phyloP scores from a whole-genome alignment of 2,113 vertebrate genomes.

The Notechis scutatus region DNA sequence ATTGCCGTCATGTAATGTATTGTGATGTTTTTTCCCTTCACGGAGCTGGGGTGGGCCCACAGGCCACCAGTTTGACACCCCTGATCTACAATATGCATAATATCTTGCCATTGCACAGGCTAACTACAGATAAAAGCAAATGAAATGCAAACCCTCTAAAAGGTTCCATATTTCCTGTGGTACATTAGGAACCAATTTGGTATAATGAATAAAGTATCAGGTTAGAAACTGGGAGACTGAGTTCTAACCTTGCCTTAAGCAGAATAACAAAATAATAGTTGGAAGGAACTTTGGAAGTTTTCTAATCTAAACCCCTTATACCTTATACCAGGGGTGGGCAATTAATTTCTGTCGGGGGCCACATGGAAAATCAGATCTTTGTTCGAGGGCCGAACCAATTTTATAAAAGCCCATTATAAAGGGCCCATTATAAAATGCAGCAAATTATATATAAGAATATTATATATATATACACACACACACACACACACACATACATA shows the following conservation, averaged over 20 bases:
- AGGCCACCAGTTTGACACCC: too few relatives aligned
- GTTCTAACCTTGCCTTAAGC: neutral
- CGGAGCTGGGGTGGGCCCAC: too few relatives aligned
- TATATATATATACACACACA: too few relatives aligned
- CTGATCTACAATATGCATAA: neutral
- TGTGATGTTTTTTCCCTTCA: too few relatives aligned
- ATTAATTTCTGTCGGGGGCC: too few relatives aligned
- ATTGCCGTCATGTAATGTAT: too few relatives aligned
- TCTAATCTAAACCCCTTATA: neutral
- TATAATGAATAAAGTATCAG: neutral
- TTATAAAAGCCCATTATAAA: too few relatives aligned
- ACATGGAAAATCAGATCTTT: too few relatives aligned
- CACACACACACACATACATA: too few relatives aligned
- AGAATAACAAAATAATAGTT: neutral
- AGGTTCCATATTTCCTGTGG: neutral
- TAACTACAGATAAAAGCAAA: neutral
- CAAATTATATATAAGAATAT: too few relatives aligned
- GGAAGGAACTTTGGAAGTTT: neutral
- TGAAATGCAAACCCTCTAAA: neutral
- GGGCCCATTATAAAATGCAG: too few relatives aligned
- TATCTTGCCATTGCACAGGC: neutral
- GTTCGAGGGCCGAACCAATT: too few relatives aligned
- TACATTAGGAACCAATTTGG: neutral
- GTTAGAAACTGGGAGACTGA: neutral
- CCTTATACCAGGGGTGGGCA: neutral